These are phyloP conservation scores for Hyles lineata DNA, from an alignment of 2,888 invertebrate genomes.

Conservation along the genomic window DNA sequence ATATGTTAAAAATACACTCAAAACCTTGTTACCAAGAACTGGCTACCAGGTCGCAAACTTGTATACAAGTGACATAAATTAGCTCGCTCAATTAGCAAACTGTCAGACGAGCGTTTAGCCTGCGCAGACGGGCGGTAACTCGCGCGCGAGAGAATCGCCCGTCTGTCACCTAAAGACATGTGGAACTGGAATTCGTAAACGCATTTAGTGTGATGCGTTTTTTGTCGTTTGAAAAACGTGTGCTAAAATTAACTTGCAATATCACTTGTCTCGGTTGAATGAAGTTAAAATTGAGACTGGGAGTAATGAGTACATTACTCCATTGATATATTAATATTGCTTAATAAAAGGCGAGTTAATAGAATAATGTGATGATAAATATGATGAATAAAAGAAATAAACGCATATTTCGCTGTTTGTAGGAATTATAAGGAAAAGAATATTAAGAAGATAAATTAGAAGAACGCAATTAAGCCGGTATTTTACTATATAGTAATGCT, in stretches of 20 bases:
- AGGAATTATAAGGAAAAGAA: too few species aligned
- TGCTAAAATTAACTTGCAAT: background rate
- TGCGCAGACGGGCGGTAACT: conserved; percentile 19
- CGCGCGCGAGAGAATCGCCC: conserved; percentile 18
- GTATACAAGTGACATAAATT: conserved; percentile 14
- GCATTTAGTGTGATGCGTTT: background rate
- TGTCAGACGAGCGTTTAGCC: conserved; percentile 16
- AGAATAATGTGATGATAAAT: too few species aligned
- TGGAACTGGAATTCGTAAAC: conserved; percentile 11
- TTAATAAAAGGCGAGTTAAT: too few species aligned
- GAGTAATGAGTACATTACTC: too few species aligned
- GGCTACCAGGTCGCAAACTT: conserved; percentile 1
- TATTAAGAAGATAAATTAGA: too few species aligned
- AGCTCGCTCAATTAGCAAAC: conserved; percentile 21
- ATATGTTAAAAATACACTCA: background rate
- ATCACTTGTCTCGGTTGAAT: too few species aligned
- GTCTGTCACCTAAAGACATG: conserved; percentile 21
- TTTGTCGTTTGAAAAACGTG: background rate
- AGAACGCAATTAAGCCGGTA: too few species aligned
- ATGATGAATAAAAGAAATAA: too few species aligned
- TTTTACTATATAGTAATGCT: too few species aligned
- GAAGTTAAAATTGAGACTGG: too few species aligned
- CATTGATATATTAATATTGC: too few species aligned
- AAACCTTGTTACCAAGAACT: background rate
- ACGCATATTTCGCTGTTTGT: too few species aligned